Conservation (phyloP, 2,888 invertebrate species). For the Napeogenes inachia region DNA sequence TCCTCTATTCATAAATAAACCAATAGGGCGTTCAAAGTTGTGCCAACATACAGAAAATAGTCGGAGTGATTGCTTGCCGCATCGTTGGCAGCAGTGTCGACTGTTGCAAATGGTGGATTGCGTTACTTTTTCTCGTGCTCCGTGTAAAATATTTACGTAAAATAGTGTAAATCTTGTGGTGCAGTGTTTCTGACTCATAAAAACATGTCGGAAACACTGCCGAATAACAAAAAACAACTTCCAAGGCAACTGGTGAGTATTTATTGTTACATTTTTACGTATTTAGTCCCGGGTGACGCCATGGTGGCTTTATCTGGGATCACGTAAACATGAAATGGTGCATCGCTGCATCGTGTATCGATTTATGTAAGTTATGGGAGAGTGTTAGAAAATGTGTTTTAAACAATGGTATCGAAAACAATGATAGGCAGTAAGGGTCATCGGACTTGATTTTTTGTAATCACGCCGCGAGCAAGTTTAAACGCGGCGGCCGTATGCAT, state of each 20-base stretch:
- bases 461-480: conserved; percentile 71
- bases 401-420: conserved; percentile 40
- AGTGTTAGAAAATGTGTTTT: conserved; percentile 41
- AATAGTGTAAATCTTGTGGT: conserved; percentile 72
- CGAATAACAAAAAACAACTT: conserved; percentile 77
- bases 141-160: conserved; percentile 79
- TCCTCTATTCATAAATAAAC: conserved; percentile 51
- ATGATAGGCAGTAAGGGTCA: conserved; percentile 57
- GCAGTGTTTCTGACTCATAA: conserved; percentile 75
- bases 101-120: conserved; percentile 78
- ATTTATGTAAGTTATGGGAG: conserved; percentile 61
- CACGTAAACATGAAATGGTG: conserved; percentile 81
- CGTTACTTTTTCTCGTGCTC: conserved; percentile 78
- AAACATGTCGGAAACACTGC: conserved; percentile 79
- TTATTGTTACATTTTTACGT: conserved; percentile 72
- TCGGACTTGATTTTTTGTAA: conserved; percentile 65
- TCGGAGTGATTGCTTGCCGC: conserved; percentile 63
- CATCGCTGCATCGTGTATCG: conserved; percentile 77
- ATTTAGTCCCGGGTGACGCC: conserved; percentile 80
- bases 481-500: conserved; percentile 75
- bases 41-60: conserved; percentile 60
- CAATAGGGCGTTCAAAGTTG: conserved; percentile 51
- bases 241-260: conserved; percentile 80
- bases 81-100: conserved; percentile 73
- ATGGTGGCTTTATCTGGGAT: conserved; percentile 80